Base-by-base conservation (phyloP, 2,797 vertebrate species). In the Melanotaenia parkinsoni region DNA sequence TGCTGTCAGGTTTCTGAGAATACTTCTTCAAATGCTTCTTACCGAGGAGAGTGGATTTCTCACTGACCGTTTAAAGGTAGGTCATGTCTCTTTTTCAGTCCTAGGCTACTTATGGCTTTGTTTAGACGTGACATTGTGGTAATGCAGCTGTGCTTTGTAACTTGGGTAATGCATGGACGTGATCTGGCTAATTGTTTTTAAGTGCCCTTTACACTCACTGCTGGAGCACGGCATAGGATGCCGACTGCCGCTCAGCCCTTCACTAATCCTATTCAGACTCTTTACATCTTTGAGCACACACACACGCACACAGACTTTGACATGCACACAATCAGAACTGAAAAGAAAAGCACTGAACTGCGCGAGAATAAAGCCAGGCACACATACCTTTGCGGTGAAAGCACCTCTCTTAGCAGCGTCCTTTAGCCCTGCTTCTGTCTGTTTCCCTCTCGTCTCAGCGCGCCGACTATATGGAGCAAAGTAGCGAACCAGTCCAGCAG, bases 21-120 rank as follows among this genome's bases (percentile, higher is more conserved):
- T 96, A 96, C 85, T 88, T 96, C 96, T 96, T 96, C 94, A 92
- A 92, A 98, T 98, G 97, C 96, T 96, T 95, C 95, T 96, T 91
- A 92, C 94, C 89, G 94, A 89, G 91, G 91, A 96, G 96, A 95
- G 95, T 95, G 94, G 92, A 96, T 92, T 96, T 95, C 94, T 95
- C 92, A 94, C 93, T 94, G 94, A 91, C 95, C 96, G 86, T 96
- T 95, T 90, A 89, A 95, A 99, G 98, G 98, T 99, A 98, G 94
- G 97, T 97, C 95, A 94, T 81, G 57, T 63, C 65, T 81, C 58
- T 69, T 76, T 66, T 58, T 18, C 53, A 57, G 58, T 73, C 43
- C 0, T 33, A 38, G 70, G 37, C 72, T 72, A n/a, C 74, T 73
- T 77, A 5, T 68, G 67, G 75, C 77, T 80, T 74, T 76, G 70